phyloP scores from a whole-genome alignment of 92 coral and sea anemone species.

The Phenganax stokvisi region DNA sequence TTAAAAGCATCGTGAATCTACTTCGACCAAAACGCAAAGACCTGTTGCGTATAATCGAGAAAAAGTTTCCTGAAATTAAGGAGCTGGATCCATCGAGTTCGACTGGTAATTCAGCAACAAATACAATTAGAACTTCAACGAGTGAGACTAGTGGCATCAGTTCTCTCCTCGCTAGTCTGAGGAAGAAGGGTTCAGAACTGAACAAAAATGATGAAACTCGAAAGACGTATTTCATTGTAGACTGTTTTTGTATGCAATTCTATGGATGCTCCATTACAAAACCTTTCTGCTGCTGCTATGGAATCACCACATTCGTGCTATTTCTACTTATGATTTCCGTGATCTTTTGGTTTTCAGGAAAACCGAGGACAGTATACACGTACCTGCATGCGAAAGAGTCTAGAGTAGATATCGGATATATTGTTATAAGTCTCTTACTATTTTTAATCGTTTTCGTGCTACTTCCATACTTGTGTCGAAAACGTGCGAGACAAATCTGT shows the following conservation, averaged over 20 bases:
- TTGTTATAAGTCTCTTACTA: not conserved
- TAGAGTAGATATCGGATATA: not conserved
- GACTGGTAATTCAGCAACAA: not conserved
- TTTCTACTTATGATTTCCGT: constrained; percentile 8
- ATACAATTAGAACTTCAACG: not conserved
- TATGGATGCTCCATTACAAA: constrained; percentile 14
- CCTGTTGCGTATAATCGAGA: constrained; percentile 1
- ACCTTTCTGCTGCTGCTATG: constrained; percentile 18
- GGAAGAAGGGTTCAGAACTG: not conserved
- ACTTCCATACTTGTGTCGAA: not conserved
- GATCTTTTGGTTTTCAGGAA: constrained; percentile 16
- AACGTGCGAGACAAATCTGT: not conserved
- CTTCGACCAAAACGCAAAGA: constrained; percentile 16
- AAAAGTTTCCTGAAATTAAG: not conserved
- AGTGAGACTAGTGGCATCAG: not conserved
- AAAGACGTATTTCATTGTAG: constrained; percentile 7
- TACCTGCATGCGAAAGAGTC: not conserved
- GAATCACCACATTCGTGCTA: not conserved
- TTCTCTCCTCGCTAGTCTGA: not conserved
- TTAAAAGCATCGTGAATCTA: not conserved
- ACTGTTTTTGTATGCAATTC: constrained; percentile 10
- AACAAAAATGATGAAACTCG: not conserved
- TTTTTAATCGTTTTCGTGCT: constrained; percentile 4
- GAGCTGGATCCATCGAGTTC: not conserved
- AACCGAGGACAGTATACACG: constrained; percentile 6